Evolutionary conservation across 2,888 invertebrate genomes (phyloP), one percentile per base, ranked within the genome.

Genomic region (Allygus modestus): DNA sequence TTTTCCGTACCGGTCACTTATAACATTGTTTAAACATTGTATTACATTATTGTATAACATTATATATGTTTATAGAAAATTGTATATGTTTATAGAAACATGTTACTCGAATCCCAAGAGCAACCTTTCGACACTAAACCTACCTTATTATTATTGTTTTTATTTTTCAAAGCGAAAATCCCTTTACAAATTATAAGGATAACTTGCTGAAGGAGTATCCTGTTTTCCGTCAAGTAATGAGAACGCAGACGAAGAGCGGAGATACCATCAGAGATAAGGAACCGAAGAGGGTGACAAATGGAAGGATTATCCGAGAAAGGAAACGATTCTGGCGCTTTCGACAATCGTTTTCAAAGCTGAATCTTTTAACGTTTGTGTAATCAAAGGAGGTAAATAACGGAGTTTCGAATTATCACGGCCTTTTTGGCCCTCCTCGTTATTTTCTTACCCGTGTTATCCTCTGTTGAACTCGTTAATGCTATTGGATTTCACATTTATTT

Each of bases 291-390:
- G 28, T 65, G 65, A 65, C 65, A 31, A 65, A 31, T 28, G 65
- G 12, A 28, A 65, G 65, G 65, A 65, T 65, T 65, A 65, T 65
- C 31, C 28, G 26, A 28, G 2, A 28, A 12, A 58, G 46, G 46
- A 58, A 12, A 26, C 58, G 51, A n/a, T 51, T 51, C 51, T n/a
- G n/a, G 23, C 58, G 65, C 28, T 65, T 23, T 23, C 65, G 15
- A 65, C 65, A 65, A 31, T 54, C 65, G 65, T 54, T 54, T 23
- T 54, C 54, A n/a, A 23, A n/a, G 31, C 65, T 11, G 65, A 65
- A 65, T 65, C 65, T 65, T 65, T 65, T 65, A 65, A 31, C 65
- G 65, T 65, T 31, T 65, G 65, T 65, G 65, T 28, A 65, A 65
- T 28, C 65, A 65, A 23, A 58, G 58, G 20, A 58, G 58, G 58